Conservation (phyloP, 2,797 vertebrate species). For the Ambastaia sidthimunki region DNA sequence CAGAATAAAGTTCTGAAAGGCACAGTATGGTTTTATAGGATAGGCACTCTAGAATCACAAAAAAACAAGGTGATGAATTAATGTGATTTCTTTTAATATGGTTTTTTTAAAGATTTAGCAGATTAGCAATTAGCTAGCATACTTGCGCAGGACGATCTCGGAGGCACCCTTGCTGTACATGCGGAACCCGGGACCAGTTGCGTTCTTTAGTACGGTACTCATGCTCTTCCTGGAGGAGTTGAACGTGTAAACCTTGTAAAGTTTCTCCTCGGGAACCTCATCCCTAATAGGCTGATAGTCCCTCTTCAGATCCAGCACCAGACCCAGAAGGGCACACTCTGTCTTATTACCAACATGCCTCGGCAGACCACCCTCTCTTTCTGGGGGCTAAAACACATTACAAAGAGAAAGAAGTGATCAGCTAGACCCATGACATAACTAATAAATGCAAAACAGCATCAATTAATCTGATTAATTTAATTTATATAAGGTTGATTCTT, state of each 20-base stretch:
- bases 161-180: conserved; percentile 99
- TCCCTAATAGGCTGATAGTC: conserved; percentile 93
- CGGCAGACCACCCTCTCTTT: conserved; percentile 94
- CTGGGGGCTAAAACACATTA: conserved; percentile 80
- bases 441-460: background rate
- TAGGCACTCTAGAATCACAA: too few relatives aligned
- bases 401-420: background rate
- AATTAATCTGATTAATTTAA: background rate
- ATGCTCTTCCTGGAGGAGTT: conserved; percentile 97
- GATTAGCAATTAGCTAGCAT: conserved; percentile 53
- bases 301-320: conserved; percentile 89
- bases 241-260: conserved; percentile 98
- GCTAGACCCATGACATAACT: background rate
- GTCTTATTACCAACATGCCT: conserved; percentile 98
- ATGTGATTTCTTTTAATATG: background rate
- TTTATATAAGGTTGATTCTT: conserved; percentile 55
- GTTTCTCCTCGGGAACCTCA: conserved; percentile 92
- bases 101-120: background rate
- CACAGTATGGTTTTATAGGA: too few relatives aligned
- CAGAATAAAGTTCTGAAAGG: too few relatives aligned
- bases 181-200: conserved; percentile 81
- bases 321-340: conserved; percentile 90
- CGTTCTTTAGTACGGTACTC: conserved; percentile 90
- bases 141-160: conserved; percentile 96
- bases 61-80: too few relatives aligned